phyloP scores from a whole-genome alignment of 2,888 invertebrate species.

The Euproctis similis region DNA sequence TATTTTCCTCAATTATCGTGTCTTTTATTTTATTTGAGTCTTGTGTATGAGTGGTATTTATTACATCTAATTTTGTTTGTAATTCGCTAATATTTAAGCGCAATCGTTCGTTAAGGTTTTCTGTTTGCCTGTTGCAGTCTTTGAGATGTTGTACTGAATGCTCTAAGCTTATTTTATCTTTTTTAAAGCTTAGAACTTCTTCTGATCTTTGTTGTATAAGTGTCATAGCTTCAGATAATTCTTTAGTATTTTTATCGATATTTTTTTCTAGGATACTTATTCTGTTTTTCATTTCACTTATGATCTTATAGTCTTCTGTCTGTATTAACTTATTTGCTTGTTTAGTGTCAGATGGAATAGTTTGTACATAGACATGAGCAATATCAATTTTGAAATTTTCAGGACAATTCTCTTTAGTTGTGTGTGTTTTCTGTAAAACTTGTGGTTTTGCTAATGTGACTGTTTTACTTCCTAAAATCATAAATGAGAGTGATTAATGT shows the following conservation, averaged over 20 bases:
- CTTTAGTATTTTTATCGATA: slow-evolving; percentile 36
- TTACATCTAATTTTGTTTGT: slow-evolving; percentile 34
- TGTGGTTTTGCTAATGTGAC: slow-evolving; percentile 46
- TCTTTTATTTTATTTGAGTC: slow-evolving; percentile 36
- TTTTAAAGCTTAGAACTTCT: slow-evolving; percentile 43
- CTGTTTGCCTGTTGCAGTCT: slow-evolving; percentile 42
- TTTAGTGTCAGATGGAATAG: slow-evolving; percentile 18
- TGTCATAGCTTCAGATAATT: slow-evolving; percentile 45
- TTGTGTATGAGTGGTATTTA: slow-evolving; percentile 28
- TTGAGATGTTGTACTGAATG: slow-evolving; percentile 41
- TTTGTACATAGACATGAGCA: slow-evolving; percentile 33
- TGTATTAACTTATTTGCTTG: slow-evolving; percentile 34
- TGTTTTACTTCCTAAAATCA: slow-evolving; percentile 44
- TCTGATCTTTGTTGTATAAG: slow-evolving; percentile 49
- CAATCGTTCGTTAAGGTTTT: slow-evolving; percentile 33
- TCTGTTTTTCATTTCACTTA: slow-evolving; percentile 25
- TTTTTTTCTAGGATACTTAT: slow-evolving; percentile 30
- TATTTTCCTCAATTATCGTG: slow-evolving; percentile 54
- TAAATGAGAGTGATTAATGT: background rate
- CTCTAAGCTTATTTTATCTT: slow-evolving; percentile 48
- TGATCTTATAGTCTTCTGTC: slow-evolving; percentile 37
- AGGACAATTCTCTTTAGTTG: slow-evolving; percentile 7
- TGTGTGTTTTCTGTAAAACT: slow-evolving; percentile 22
- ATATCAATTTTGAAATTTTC: slow-evolving; percentile 5
- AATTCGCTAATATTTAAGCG: slow-evolving; percentile 32